These are phyloP conservation scores for rat (Rattus norvegicus) DNA, from an alignment of 2,113 vertebrate species.

Conservation along the genomic window GRCr8 NC_086020.1:170448501-170449000, in stretches of 20 bases:
- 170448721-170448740: background rate
- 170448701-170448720: background rate
- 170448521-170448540: background rate
- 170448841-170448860: background rate
- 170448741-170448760: slow-evolving; percentile 8
- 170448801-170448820: background rate
- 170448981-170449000: background rate
- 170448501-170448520: slow-evolving; percentile 22
- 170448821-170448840: background rate
- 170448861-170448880: background rate
- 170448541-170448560: slow-evolving; percentile 1
- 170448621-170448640: background rate
- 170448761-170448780: background rate
- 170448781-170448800: background rate
- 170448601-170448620: slow-evolving; percentile 27
- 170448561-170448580: slow-evolving; percentile 16
- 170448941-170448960: background rate
- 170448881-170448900: background rate
- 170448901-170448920: background rate
- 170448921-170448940: background rate
- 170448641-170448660: background rate
- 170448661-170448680: background rate
- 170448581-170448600: slow-evolving; percentile 3
- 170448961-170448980: background rate
- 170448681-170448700: background rate